phyloP scores from a whole-genome alignment of 2,113 vertebrate genomes.

The Callaeas wilsoni region DNA sequence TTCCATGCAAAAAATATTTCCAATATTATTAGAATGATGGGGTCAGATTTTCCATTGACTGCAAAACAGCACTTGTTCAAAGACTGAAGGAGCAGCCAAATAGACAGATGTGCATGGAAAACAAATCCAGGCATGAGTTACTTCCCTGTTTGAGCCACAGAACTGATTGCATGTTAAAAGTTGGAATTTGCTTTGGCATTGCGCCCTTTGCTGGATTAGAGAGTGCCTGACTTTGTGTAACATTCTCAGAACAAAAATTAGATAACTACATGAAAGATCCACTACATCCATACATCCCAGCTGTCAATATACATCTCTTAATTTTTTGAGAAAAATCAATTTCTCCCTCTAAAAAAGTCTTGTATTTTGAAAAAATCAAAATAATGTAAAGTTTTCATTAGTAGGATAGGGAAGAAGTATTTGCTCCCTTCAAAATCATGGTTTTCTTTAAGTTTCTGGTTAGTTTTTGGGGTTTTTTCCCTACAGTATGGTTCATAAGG shows the following conservation, averaged over 20 bases:
- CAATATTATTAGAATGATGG: background rate
- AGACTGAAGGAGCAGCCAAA: background rate
- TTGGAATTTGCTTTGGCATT: conserved; percentile 45
- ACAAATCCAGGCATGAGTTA: conserved; percentile 2
- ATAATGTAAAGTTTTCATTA: background rate
- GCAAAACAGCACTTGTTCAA: conserved; percentile 21
- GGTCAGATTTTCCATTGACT: background rate
- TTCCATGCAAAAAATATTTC: background rate
- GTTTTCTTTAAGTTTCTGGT: background rate
- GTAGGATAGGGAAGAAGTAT: background rate
- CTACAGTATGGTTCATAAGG: background rate
- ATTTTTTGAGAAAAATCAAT: background rate
- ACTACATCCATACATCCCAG: background rate
- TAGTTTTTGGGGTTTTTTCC: background rate
- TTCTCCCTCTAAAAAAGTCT: background rate
- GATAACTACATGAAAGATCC: background rate
- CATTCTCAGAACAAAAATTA: conserved; percentile 14
- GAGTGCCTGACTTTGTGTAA: background rate
- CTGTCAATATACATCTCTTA: background rate
- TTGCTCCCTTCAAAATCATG: background rate
- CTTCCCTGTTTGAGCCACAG: conserved; percentile 4
- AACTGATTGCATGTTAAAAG: conserved; percentile 30
- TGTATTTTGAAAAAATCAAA: background rate
- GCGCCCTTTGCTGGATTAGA: conserved; percentile 1
- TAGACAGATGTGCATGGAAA: conserved; percentile 38